Evolutionary conservation across 2,113 vertebrate species (phyloP), one percentile per base, ranked within the genome.

Genomic region (Cyprinodon brontotheroides): DNA sequence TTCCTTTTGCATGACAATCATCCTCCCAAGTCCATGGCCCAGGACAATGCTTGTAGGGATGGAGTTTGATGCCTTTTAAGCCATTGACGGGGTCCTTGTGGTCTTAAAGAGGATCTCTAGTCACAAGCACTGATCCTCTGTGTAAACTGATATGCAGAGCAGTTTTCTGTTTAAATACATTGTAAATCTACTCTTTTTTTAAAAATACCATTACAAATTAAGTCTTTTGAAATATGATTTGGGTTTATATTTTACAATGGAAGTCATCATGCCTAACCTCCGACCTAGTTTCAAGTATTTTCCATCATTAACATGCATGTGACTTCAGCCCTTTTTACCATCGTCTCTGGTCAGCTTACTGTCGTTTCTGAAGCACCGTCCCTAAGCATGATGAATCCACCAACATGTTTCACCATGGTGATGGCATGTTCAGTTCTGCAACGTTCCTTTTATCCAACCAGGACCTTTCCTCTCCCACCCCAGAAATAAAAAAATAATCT

Each of bases 1-100:
- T 75, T 64, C 76, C 72, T 91, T 94, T 94, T 92, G 90, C 94
- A 95, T 94, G 83, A 94, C 93, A 95, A 94, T 94, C 61, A 77
- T 83, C 72, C 82, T 74, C 70, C 90, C 94, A 95, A 95, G 94
- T 93, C 93, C 93, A 94, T 87, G 90, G 80, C 82, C 80, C 89
- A 85, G 73, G 83, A 94, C 91, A 94, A 94, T 89, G 86, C 89
- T 84, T 75, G 83, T 59, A 20, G 41, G 72, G 80, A 50, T 70
- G 64, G 81, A 86, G 93, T 92, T 92, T 93, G 94, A 92, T 94
- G 92, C 90, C 88, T 87, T 92, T 91, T 85, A 88, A 91, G 79
- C 79, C 74, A 81, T 82, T 92, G 88, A 88, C 65, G 50, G 10
- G 61, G 70, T 72, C 62, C 78, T 79, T 53, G 68, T 59, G 76